A percentile compares a stretch with the other conserved stretches of the same genome.
Evolutionary conservation across 2,113 vertebrate species (phyloP).

Genomic region (Prietella phreatophila): DNA sequence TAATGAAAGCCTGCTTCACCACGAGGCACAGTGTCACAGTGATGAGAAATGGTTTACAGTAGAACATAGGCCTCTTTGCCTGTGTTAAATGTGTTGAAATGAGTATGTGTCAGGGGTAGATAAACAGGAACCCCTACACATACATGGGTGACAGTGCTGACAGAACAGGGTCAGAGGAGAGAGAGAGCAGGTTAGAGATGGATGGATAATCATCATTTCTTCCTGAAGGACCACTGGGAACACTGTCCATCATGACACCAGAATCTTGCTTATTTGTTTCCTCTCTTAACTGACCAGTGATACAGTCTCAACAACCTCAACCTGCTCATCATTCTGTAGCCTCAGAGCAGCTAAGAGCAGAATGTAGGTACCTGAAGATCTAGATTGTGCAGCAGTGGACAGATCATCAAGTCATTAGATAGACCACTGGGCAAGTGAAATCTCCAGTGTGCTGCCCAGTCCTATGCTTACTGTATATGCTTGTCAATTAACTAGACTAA

Average conservation of each 20-base stretch:
- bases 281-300: slow-evolving; percentile 1
- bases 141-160: slow-evolving; percentile 25
- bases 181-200: not conserved
- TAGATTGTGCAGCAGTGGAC: not conserved
- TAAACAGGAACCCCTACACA: slow-evolving; percentile 33
- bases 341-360: not conserved
- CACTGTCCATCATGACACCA: slow-evolving; percentile 1
- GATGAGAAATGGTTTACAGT: not conserved
- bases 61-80: slow-evolving; percentile 8
- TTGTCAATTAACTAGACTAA: not conserved
- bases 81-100: slow-evolving; percentile 30
- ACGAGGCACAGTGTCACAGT: not conserved
- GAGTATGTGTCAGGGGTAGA: slow-evolving; percentile 37
- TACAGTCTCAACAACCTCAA: not conserved
- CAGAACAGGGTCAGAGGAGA: slow-evolving; percentile 49
- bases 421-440: not conserved
- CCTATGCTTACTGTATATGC: not conserved
- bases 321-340: slow-evolving; percentile 17
- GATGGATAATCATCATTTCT: slow-evolving; percentile 8
- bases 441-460: not conserved
- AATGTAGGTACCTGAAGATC: not conserved
- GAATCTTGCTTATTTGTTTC: not conserved
- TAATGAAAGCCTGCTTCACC: not conserved
- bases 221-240: slow-evolving; percentile 7
- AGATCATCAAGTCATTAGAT: not conserved